Percentiles rank a stretch among this genome's conserved stretches.
Conservation (phyloP, 2,113 vertebrate species). For the Lathamus discolor region DNA sequence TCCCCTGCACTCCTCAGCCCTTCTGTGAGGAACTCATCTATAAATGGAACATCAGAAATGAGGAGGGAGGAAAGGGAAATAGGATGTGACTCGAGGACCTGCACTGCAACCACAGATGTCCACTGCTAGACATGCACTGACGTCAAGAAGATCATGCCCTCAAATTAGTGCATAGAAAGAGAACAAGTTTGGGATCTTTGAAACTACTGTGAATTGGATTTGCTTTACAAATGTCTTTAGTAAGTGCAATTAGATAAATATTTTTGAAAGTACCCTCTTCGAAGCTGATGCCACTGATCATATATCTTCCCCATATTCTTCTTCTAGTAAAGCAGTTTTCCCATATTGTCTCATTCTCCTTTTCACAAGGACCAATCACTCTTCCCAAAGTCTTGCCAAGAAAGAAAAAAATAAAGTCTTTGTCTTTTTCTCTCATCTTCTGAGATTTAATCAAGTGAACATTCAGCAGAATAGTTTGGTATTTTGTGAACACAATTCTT, state of each 20-base stretch:
- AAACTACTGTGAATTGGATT: neutral
- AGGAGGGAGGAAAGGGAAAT: neutral
- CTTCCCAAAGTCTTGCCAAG: neutral
- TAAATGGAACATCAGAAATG: neutral
- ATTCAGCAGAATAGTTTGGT: neutral
- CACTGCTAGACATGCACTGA: neutral
- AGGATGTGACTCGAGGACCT: neutral
- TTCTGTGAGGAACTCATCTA: neutral
- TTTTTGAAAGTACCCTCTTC: neutral
- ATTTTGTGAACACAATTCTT: neutral
- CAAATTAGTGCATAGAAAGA: neutral
- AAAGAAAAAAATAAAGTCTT: neutral
- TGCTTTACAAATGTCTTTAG: neutral
- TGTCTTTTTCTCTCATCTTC: neutral
- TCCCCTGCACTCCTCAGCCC: neutral
- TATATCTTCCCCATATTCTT: neutral
- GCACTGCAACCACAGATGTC: neutral
- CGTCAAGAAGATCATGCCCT: neutral
- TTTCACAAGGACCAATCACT: neutral
- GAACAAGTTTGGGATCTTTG: neutral
- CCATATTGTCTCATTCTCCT: neutral
- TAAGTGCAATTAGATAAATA: neutral
- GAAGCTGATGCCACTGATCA: neutral
- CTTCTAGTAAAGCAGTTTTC: neutral
- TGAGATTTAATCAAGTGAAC: slow-evolving; percentile 15